Conservation (phyloP, 2,888 invertebrate genomes). For the Drosophila mimetica region DNA sequence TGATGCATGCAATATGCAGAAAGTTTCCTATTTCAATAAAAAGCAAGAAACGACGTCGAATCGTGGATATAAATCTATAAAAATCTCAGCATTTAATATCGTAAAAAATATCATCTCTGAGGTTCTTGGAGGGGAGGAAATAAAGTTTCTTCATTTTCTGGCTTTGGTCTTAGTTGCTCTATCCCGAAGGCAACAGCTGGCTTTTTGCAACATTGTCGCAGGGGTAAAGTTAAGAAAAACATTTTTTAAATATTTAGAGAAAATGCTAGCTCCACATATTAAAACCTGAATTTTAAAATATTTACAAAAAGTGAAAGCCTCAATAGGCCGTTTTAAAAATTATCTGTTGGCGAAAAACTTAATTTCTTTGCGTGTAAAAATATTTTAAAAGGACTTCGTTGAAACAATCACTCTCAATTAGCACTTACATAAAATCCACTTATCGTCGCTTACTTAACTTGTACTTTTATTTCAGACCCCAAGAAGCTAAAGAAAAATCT, state of each 20-base stretch:
- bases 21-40: slow-evolving; percentile 77
- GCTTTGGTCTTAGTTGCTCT: slow-evolving; percentile 38
- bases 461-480: slow-evolving; percentile 15
- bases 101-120: slow-evolving; percentile 53
- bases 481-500: not conserved
- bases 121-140: not conserved
- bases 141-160: slow-evolving; percentile 49
- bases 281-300: no score
- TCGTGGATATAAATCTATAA: slow-evolving; percentile 73
- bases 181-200: slow-evolving; percentile 48
- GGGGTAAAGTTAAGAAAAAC: not conserved
- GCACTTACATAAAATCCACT: slow-evolving; percentile 68
- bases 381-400: not conserved
- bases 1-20: slow-evolving; percentile 79
- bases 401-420: slow-evolving; percentile 72
- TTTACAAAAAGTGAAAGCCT: no score
- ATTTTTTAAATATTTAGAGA: no score
- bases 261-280: no score
- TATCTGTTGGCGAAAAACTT: no score
- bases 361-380: not conserved
- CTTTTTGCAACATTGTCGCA: slow-evolving; percentile 51
- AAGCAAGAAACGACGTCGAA: slow-evolving; percentile 51
- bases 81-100: slow-evolving; percentile 71
- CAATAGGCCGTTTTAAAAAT: no score
- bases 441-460: slow-evolving; percentile 5